Conservation (phyloP, 2,888 invertebrate species). For the Scaptomyza flava region DNA sequence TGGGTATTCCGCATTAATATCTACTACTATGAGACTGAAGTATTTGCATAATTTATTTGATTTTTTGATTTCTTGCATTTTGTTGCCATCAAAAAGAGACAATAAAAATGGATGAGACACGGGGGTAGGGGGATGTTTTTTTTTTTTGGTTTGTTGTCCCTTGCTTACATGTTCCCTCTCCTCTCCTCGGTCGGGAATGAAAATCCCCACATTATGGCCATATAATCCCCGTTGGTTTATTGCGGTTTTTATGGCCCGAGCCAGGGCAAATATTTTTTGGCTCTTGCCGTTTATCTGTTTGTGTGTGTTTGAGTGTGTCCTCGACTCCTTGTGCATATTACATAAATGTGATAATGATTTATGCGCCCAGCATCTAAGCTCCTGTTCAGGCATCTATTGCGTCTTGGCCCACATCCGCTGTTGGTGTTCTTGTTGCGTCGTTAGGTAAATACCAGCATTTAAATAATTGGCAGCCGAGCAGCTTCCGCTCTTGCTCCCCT, state of each 20-base stretch:
- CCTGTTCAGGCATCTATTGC: conserved; percentile 10
- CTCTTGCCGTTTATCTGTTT: conserved; percentile 22
- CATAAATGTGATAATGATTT: conserved; percentile 79
- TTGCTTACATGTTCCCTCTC: conserved; percentile 32
- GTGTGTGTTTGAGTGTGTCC: conserved; percentile 9
- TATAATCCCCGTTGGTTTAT: conserved; percentile 79
- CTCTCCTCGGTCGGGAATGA: conserved; percentile 28
- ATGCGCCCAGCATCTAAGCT: conserved; percentile 43
- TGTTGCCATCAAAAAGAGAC: conserved; percentile 65
- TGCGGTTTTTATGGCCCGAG: conserved; percentile 70
- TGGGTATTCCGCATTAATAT: conserved; percentile 54
- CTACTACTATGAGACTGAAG: conserved; percentile 7
- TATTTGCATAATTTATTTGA: conserved; percentile 81
- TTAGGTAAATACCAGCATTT: conserved; percentile 78
- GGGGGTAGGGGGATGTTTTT: background rate
- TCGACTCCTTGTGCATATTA: conserved; percentile 63
- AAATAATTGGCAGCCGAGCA: conserved; percentile 72
- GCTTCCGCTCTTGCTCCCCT: conserved; percentile 64
- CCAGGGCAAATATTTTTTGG: conserved; percentile 38
- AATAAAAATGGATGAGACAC: conserved; percentile 55
- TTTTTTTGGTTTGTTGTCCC: conserved; percentile 8
- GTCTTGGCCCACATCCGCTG: conserved; percentile 72
- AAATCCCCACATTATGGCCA: conserved; percentile 71
- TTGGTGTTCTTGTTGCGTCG: conserved; percentile 35
- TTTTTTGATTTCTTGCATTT: conserved; percentile 76